These are phyloP conservation scores for Limonius californicus DNA, from an alignment of 1,140 invertebrate species.

Conservation along the genomic window DNA sequence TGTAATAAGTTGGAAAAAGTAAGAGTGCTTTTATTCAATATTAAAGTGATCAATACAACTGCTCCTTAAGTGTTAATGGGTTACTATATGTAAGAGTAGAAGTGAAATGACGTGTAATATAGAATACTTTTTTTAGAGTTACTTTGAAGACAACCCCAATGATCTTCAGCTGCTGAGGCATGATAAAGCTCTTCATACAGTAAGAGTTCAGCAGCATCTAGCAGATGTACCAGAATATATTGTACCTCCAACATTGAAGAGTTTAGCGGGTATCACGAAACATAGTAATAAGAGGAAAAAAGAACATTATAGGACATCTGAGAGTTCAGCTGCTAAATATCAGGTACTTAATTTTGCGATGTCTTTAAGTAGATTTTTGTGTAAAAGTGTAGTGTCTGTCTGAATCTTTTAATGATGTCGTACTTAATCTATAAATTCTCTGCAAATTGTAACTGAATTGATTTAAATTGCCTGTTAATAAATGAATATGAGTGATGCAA, in stretches of 20 bases:
- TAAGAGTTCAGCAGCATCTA: constrained; percentile 80
- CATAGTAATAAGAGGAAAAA: constrained; percentile 37
- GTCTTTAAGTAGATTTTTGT: neutral
- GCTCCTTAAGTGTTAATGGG: no score
- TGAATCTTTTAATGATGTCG: no score
- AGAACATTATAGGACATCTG: constrained; percentile 25
- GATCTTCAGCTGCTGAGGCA: constrained; percentile 87
- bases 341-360: constrained; percentile 25
- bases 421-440: no score
- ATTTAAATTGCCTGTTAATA: no score
- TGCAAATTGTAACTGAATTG: no score
- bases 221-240: constrained; percentile 94
- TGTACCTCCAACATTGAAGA: constrained; percentile 70
- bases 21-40: no score
- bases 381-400: neutral
- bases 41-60: no score
- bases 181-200: constrained; percentile 87
- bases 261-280: constrained; percentile 51
- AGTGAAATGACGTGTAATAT: no score
- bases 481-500: no score
- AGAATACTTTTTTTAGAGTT: constrained; percentile 55
- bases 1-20: no score
- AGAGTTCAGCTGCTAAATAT: constrained; percentile 31
- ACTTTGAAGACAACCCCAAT: constrained; percentile 92
- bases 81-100: no score